Evolutionary conservation across 2,888 invertebrate genomes (phyloP), one percentile per base, ranked within the genome.

Genomic region (Cetonia aurata): DNA sequence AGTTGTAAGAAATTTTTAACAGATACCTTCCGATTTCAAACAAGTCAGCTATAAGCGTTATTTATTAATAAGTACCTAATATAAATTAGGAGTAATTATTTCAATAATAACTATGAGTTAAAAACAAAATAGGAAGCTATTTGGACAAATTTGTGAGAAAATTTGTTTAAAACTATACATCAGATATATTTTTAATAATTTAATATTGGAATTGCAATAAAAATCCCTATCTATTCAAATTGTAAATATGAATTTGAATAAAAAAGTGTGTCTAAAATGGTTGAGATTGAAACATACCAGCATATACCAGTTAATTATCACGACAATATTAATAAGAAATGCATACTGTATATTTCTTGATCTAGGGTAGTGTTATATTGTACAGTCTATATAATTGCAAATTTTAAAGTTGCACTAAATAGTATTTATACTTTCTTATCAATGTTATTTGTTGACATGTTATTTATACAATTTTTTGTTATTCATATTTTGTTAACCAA

Each of bases 341-440:
- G 6, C 37, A 37, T 37, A 37, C 37, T 33, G 37, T 50, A 37
- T 50, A 41, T 50, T 33, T 50, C 8, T 65, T 65, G 50, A 65
- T 50, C 37, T 17, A 65, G 60, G 62, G 37, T 50, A 50, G 62
- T 65, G 50, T 48, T 50, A 62, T 50, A 52, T 31, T 65, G 62
- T 65, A 65, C 62, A 65, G 50, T 50, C 46, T 60, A 44, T 17
- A 59, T 31, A 44, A 46, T 50, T 50, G 37, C 50, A 65, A 37
- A 65, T 65, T 62, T 62, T 65, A 65, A 65, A 33, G 50, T 52
- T 50, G 62, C 62, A 41, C 50, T 65, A 65, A 37, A 50, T 65
- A 65, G 50, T 65, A 65, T 65, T 65, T 50, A 65, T 65, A 65
- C 31, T 50, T 37, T 50, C 62, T 17, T 37, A 65, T 65, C 50